Evolutionary conservation across 30 jellyfish, hydroid and myxozoan genomes (phyloP).

Genomic region (Pelagia noctiluca): DNA sequence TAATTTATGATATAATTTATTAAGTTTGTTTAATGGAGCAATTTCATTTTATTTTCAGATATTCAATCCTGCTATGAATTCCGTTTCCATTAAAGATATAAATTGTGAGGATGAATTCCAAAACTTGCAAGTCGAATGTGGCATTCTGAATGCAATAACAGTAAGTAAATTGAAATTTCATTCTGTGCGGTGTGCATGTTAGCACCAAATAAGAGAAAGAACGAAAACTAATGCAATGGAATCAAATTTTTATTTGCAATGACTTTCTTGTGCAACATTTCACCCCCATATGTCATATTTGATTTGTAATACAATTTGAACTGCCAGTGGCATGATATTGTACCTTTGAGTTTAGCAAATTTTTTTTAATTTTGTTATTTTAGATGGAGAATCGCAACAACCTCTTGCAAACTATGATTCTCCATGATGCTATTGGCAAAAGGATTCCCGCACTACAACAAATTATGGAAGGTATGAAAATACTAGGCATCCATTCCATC

Average conservation of each 20-base stretch:
- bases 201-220: background rate
- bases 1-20: background rate
- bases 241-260: background rate
- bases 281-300: background rate
- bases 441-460: constrained; percentile 26
- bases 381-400: constrained; percentile 16
- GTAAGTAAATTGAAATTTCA: constrained; percentile 8
- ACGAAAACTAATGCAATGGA: background rate
- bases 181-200: background rate
- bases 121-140: constrained; percentile 20
- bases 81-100: constrained; percentile 14
- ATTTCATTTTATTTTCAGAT: background rate
- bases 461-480: constrained; percentile 9
- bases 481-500: constrained; percentile 20
- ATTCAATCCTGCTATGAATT: constrained; percentile 6
- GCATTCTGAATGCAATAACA: constrained; percentile 13
- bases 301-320: background rate
- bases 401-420: constrained; percentile 12
- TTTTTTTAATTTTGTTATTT: constrained; percentile 3
- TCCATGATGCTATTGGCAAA: constrained; percentile 18
- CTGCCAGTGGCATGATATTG: background rate
- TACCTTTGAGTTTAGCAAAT: background rate
- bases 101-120: constrained; percentile 20
- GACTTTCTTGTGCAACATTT: background rate
- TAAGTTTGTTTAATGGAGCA: background rate